These are phyloP conservation scores for Metacarcinus magister DNA, from an alignment of 2,888 invertebrate genomes.

Conservation along the genomic window DNA sequence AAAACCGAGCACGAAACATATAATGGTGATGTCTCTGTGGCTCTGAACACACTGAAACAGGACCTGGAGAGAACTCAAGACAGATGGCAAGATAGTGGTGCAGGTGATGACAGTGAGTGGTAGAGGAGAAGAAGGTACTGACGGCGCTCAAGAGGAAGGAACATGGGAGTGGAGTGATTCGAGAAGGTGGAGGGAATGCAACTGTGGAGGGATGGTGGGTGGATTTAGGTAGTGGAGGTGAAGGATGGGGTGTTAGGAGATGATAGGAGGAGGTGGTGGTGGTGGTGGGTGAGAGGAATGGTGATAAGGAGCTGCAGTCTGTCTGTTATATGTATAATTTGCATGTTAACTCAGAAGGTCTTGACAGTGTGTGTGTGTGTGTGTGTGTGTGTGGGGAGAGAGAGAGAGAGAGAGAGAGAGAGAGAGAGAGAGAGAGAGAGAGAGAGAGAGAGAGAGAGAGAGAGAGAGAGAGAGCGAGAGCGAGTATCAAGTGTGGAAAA, in stretches of 20 bases:
- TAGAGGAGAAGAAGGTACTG: too few relatives aligned
- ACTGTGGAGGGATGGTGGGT: too few relatives aligned
- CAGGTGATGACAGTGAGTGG: too few relatives aligned
- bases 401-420: too few relatives aligned
- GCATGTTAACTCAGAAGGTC: background rate
- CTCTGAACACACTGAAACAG: too few relatives aligned
- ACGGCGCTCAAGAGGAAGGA: too few relatives aligned
- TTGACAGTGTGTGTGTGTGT: slow-evolving; percentile 16
- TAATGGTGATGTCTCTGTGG: too few relatives aligned
- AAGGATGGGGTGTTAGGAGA: background rate
- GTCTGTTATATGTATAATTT: background rate
- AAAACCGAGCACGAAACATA: too few relatives aligned
- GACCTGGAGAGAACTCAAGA: too few relatives aligned
- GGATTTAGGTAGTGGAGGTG: background rate
- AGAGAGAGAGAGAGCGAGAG: background rate
- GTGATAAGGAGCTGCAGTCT: background rate
- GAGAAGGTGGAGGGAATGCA: too few relatives aligned
- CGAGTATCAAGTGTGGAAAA: background rate
- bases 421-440: slow-evolving; percentile 20
- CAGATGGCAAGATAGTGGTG: too few relatives aligned
- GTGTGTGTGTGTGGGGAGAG: background rate
- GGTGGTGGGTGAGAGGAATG: background rate
- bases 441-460: slow-evolving; percentile 42
- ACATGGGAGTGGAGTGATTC: background rate
- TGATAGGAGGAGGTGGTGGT: too few relatives aligned